Conservation (phyloP, 2,113 vertebrate species). For the Dolichotis patagonum region DNA sequence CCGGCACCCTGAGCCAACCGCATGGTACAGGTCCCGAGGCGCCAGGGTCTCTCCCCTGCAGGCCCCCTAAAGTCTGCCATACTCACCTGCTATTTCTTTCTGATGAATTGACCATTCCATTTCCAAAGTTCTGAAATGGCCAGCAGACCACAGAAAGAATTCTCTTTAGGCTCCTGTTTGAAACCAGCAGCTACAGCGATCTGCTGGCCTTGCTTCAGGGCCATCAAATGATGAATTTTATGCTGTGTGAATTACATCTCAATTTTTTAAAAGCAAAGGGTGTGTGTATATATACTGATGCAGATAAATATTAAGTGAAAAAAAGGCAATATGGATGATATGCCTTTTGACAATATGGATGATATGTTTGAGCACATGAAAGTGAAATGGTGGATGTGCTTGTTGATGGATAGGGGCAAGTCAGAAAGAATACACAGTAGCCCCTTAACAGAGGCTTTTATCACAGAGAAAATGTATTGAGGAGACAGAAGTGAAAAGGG, state of each 20-base stretch:
- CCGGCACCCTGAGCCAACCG: too few species aligned
- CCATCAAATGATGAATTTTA: conserved; percentile 20
- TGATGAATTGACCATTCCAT: too few species aligned
- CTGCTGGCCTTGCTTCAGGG: too few species aligned
- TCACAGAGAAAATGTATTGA: conserved; percentile 9
- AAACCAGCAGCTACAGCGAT: too few species aligned
- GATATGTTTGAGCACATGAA: neutral
- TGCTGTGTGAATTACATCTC: neutral
- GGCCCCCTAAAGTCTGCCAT: too few species aligned
- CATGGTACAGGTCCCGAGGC: too few species aligned
- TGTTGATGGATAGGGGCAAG: neutral
- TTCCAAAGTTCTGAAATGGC: too few species aligned
- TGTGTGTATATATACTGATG: neutral
- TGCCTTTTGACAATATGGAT: neutral
- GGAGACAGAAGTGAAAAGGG: neutral
- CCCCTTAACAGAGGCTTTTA: neutral
- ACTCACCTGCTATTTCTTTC: too few species aligned
- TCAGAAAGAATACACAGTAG: neutral
- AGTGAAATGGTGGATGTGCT: neutral
- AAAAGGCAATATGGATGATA: too few species aligned
- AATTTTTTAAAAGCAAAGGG: neutral
- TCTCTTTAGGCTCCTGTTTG: too few species aligned
- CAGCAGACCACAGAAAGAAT: too few species aligned
- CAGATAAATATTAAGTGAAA: neutral
- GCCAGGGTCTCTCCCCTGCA: too few species aligned